Base-by-base conservation (phyloP, 2,888 invertebrate species). In the Pinctada fucata region DNA sequence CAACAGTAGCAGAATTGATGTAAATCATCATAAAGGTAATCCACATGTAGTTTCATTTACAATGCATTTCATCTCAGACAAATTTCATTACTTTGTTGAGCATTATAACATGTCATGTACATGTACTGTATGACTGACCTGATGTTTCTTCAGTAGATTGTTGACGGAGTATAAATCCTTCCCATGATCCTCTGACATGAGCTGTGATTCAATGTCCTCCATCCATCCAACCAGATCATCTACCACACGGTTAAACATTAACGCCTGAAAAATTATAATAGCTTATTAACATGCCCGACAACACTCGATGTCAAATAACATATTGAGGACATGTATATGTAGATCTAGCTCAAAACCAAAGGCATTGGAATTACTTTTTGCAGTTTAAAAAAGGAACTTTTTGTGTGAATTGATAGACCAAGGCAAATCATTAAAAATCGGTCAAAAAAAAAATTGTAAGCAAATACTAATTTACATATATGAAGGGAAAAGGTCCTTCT, bases 181-280 rank as follows among this genome's bases (percentile, higher is more conserved):
- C 79, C 98, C 99, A 86, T 95, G 95, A 90, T 96, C 96, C 86
- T 95, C 95, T 0, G 95, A 95, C 84, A 95, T 94, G 65, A 97
- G 92, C 85, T 96, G 96, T 16, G 94, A 94, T 92, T 97, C 97
- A 0, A 96, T 94, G 78, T 98, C 98, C 87, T 97, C 97, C 93
- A 98, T 95, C 98, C 99, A 99, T 13, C 95, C 94, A 88, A 97
- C 96, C 91, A 99, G 96, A 93, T 99, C 99, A 88, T 98, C 98
- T 76, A 99, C 93, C 0, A 96, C 96, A 4, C 98, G 95, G 84
- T 96, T 95, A 92, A 97, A 98, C 69, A 97, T 94, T 13, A 97
- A 92, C 0, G 97, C 98, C 92, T 97, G 74, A 48, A 82, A 75
- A 45, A 58, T 31, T 31, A 31, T 31, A 31, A 31, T 31, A 31